A percentile compares a stretch with the other conserved stretches of the same genome.
phyloP scores from a whole-genome alignment of 2,888 invertebrate species.

The Barypeithes pellucidus region DNA sequence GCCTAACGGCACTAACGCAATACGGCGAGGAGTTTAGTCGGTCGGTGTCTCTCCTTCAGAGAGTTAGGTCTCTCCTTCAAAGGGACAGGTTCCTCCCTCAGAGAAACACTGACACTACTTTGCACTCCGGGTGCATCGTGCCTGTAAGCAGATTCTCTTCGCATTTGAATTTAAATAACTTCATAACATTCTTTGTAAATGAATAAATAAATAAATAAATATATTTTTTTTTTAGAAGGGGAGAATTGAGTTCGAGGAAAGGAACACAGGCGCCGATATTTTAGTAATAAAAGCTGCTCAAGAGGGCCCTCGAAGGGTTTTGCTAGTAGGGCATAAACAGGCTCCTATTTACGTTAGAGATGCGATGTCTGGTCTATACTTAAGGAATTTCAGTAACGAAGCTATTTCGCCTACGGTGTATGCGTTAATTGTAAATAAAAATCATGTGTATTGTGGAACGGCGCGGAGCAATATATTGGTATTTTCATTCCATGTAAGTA shows the following conservation, averaged over 20 bases:
- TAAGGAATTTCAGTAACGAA: constrained; percentile 71
- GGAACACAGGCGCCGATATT: constrained; percentile 78
- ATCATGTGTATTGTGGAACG: constrained; percentile 84
- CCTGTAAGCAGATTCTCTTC: too few species aligned
- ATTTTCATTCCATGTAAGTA: constrained; percentile 83
- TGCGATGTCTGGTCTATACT: constrained; percentile 79
- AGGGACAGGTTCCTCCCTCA: too few species aligned
- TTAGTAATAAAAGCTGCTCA: constrained; percentile 81
- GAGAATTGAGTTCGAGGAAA: constrained; percentile 62
- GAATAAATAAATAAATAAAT: too few species aligned
- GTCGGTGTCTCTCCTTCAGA: too few species aligned
- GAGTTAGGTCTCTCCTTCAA: too few species aligned
- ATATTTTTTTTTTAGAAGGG: constrained; percentile 62
- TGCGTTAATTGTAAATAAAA: constrained; percentile 79
- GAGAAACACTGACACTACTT: too few species aligned
- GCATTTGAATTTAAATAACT: too few species aligned
- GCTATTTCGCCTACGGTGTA: constrained; percentile 78
- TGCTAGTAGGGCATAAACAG: constrained; percentile 81
- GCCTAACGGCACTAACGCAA: too few species aligned
- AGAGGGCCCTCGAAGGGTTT: constrained; percentile 81
- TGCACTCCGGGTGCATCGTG: too few species aligned
- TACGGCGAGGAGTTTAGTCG: too few species aligned
- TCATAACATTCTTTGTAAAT: too few species aligned
- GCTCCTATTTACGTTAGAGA: constrained; percentile 82
- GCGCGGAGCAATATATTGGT: constrained; percentile 81